Evolutionary conservation across 2,113 vertebrate species (phyloP).

Genomic region (Oncorhynchus masou): DNA sequence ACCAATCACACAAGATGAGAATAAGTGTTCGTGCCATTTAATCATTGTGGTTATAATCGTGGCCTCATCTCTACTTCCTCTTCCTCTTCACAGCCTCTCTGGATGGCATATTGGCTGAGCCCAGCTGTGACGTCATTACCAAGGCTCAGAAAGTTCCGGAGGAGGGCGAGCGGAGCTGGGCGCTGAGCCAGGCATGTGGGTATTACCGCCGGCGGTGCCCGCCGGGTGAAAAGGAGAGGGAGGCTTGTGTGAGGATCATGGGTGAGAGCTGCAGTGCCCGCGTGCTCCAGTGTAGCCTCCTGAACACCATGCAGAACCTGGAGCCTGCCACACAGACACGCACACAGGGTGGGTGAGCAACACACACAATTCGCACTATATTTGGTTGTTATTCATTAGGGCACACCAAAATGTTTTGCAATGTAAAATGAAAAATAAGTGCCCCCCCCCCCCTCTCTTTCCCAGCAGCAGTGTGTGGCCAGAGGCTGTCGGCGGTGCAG

Average conservation of each 20-base stretch:
- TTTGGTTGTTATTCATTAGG: no score
- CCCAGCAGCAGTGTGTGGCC: conserved; percentile 78
- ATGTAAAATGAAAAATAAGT: no score
- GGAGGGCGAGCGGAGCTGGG: conserved; percentile 79
- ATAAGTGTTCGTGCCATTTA: not conserved
- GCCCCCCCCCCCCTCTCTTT: not conserved
- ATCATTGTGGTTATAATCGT: not conserved
- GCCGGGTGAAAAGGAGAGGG: conserved; percentile 48
- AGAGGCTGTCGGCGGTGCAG: conserved; percentile 48
- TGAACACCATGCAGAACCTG: conserved; percentile 76
- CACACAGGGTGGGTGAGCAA: conserved; percentile 62
- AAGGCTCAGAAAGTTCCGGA: conserved; percentile 71
- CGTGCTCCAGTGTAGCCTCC: conserved; percentile 76
- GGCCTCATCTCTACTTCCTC: not conserved
- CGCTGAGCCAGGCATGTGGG: conserved; percentile 81
- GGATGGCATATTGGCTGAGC: conserved; percentile 53
- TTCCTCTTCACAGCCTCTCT: conserved; percentile 52
- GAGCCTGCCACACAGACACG: conserved; percentile 67
- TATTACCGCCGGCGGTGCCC: conserved; percentile 80
- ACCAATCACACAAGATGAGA: not conserved
- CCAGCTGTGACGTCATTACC: conserved; percentile 77
- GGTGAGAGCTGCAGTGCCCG: conserved; percentile 76
- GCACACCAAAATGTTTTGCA: no score
- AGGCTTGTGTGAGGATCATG: conserved; percentile 74
- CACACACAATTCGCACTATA: not conserved